phyloP scores from a whole-genome alignment of 35 echinoderm and acorn worm species.

The Lytechinus pictus region DNA sequence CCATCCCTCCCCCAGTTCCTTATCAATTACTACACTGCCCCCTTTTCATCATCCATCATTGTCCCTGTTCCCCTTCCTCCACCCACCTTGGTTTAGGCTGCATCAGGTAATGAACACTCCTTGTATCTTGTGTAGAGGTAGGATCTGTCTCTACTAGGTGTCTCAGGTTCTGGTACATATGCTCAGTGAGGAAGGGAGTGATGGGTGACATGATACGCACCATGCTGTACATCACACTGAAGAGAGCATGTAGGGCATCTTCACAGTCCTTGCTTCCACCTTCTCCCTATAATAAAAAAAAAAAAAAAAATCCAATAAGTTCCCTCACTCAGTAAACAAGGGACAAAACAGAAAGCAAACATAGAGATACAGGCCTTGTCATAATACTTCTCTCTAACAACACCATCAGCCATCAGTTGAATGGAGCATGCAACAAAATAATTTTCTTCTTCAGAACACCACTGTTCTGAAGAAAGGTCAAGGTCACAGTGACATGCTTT shows the following conservation, averaged over 20 bases:
- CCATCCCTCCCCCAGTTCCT: too few relatives aligned
- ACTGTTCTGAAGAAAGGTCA: too few relatives aligned
- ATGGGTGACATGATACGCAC: slow-evolving; percentile 94
- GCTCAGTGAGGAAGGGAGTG: slow-evolving; percentile 96
- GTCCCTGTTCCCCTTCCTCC: not conserved
- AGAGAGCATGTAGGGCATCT: slow-evolving; percentile 81
- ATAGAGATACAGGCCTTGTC: too few relatives aligned
- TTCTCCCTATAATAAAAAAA: slow-evolving; percentile 72
- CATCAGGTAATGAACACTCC: slow-evolving; percentile 97
- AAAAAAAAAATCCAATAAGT: not conserved
- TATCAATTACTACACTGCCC: not conserved
- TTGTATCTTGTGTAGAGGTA: slow-evolving; percentile 63
- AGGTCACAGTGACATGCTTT: too few relatives aligned
- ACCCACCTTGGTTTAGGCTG: slow-evolving; percentile 87
- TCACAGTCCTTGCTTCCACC: slow-evolving; percentile 81
- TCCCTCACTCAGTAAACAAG: too few relatives aligned
- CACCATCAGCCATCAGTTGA: too few relatives aligned
- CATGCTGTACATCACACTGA: slow-evolving; percentile 93
- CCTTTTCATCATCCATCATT: not conserved
- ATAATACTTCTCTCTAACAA: too few relatives aligned
- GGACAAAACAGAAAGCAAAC: too few relatives aligned
- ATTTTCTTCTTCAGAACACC: too few relatives aligned
- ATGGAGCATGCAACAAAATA: too few relatives aligned
- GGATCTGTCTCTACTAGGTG: slow-evolving; percentile 77
- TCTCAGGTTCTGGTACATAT: slow-evolving; percentile 97